A percentile compares a stretch with the other conserved stretches of the same genome.
Evolutionary conservation across 2,888 invertebrate genomes (phyloP).

Genomic region (Athalia circularis): DNA sequence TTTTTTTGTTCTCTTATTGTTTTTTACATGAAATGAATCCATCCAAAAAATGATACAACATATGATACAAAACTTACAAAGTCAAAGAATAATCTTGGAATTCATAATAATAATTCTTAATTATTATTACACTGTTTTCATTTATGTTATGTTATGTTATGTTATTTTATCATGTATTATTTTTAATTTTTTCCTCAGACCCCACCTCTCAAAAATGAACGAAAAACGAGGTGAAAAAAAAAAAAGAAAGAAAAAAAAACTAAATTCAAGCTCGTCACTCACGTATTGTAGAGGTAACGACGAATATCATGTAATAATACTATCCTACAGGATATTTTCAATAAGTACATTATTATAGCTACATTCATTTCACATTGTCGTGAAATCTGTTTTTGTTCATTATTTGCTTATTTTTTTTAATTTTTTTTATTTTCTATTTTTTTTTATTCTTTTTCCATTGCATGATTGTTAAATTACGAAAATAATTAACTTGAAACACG

Average conservation of each 20-base stretch:
- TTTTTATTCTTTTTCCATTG: not conserved
- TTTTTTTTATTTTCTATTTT: not conserved
- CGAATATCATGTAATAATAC: not conserved
- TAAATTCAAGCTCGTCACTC: not conserved
- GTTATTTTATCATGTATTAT: no score
- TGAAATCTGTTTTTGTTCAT: conserved; percentile 4
- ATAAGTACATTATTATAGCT: conserved; percentile 32
- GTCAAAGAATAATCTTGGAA: conserved; percentile 17
- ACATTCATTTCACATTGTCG: conserved; percentile 24
- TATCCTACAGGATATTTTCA: conserved; percentile 20
- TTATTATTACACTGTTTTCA: conserved; percentile 1
- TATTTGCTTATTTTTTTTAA: not conserved
- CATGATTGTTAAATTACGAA: conserved; percentile 26
- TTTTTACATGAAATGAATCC: conserved; percentile 23
- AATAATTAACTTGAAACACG: conserved; percentile 39
- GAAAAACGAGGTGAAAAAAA: not conserved
- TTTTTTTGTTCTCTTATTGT: not conserved
- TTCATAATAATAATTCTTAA: conserved; percentile 29
- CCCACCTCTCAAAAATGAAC: conserved; percentile 2
- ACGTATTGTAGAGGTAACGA: not conserved
- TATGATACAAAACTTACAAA: conserved; percentile 42
- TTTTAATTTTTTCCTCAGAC: not conserved
- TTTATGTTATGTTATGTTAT: conserved; percentile 8
- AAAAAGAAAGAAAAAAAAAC: not conserved
- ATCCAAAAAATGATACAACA: conserved; percentile 31